Evolutionary conservation across 2,888 invertebrate genomes (phyloP).

Genomic region (Cataglyphis albicans): DNA sequence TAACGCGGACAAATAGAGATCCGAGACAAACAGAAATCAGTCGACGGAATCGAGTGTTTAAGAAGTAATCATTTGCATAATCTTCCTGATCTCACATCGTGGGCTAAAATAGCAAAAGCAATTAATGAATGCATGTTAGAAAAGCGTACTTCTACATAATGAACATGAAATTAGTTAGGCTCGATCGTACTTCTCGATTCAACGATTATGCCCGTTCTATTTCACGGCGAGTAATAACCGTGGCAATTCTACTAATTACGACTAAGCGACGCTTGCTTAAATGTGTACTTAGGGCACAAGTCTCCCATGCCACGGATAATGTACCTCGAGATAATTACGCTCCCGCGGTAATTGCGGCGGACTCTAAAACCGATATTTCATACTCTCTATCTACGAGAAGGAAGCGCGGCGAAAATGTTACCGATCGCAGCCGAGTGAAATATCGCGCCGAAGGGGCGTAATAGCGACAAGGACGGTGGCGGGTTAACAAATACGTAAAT

Average conservation of each 20-base stretch:
- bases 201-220: not conserved
- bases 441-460: slow-evolving; percentile 46
- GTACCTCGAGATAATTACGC: slow-evolving; percentile 36
- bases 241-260: slow-evolving; percentile 47
- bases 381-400: not conserved
- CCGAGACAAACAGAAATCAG: not conserved
- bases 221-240: slow-evolving; percentile 24
- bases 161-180: slow-evolving; percentile 19
- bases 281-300: slow-evolving; percentile 30
- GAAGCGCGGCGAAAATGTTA: not conserved
- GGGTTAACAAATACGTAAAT: slow-evolving; percentile 78
- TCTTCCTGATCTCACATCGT: too few species aligned
- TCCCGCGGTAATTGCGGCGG: slow-evolving; percentile 19
- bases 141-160: slow-evolving; percentile 7
- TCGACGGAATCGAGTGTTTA: not conserved
- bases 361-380: slow-evolving; percentile 31
- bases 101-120: not conserved
- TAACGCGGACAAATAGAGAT: slow-evolving; percentile 24
- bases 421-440: slow-evolving; percentile 44
- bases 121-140: not conserved
- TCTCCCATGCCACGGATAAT: slow-evolving; percentile 18
- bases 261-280: slow-evolving; percentile 21
- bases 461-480: slow-evolving; percentile 51
- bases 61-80: slow-evolving; percentile 3
- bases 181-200: slow-evolving; percentile 1